These are phyloP conservation scores for Numenius arquata DNA, from an alignment of 2,113 vertebrate genomes.

Conservation along the genomic window DNA sequence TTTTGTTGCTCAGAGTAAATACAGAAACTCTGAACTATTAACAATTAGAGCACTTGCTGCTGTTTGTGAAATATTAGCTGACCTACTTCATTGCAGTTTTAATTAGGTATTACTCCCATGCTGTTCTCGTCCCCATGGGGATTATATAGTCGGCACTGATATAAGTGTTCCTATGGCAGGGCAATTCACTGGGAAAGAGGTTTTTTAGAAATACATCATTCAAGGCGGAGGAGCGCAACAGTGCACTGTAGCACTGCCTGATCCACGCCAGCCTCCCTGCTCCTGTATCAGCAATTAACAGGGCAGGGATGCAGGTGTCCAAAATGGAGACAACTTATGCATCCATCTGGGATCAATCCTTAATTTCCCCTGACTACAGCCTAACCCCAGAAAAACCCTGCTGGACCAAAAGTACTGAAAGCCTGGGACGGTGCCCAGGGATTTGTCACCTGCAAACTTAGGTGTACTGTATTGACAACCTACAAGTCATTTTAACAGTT, in stretches of 20 bases:
- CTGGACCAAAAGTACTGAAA: not conserved
- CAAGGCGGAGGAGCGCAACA: not conserved
- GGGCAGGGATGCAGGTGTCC: not conserved
- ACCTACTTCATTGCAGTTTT: constrained; percentile 62
- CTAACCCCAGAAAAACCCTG: not conserved
- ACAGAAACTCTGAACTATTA: constrained; percentile 41
- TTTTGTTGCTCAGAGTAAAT: constrained; percentile 17
- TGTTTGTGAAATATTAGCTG: constrained; percentile 62
- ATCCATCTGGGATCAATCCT: not conserved
- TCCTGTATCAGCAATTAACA: not conserved
- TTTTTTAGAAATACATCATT: not conserved
- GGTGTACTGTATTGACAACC: not conserved
- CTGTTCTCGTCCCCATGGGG: constrained; percentile 27
- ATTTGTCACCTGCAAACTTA: not conserved
- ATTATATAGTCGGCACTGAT: constrained; percentile 36
- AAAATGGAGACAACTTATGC: not conserved
- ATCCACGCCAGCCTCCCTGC: not conserved
- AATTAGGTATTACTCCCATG: constrained; percentile 66
- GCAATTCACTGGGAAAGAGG: not conserved
- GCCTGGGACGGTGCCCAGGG: not conserved
- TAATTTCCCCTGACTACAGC: not conserved
- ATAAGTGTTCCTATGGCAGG: not conserved
- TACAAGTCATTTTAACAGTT: not conserved
- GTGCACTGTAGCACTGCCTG: not conserved
- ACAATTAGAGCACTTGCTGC: constrained; percentile 40